Conservation (phyloP, 2,888 invertebrate species). For the Eupithecia dodoneata region DNA sequence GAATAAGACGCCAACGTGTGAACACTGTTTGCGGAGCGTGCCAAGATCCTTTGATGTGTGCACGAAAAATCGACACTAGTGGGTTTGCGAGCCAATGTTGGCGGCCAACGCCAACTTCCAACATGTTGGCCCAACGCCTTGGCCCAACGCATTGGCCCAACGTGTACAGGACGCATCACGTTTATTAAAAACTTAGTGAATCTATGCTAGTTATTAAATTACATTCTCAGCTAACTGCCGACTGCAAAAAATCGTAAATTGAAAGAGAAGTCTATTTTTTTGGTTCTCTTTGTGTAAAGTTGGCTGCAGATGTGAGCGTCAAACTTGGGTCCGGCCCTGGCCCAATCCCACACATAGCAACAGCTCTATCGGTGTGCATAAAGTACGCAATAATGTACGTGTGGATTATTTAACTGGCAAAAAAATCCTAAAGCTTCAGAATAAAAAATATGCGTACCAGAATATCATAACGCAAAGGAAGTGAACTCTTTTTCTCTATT, state of each 20-base stretch:
- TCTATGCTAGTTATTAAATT: neutral
- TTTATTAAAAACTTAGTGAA: too few species aligned
- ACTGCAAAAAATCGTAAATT: neutral
- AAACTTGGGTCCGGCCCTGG: neutral
- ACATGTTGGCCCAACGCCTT: too few species aligned
- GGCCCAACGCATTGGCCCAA: too few species aligned
- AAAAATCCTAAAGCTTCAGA: neutral
- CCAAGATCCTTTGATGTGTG: too few species aligned
- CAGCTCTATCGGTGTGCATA: neutral
- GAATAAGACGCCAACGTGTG: too few species aligned
- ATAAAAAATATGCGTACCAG: conserved; percentile 11
- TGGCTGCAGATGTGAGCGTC: neutral
- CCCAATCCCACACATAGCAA: neutral
- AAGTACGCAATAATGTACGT: neutral
- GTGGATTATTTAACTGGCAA: neutral
- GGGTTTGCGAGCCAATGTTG: too few species aligned
- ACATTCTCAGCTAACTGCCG: neutral
- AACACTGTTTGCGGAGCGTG: too few species aligned
- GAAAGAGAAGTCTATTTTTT: neutral
- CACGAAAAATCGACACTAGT: too few species aligned
- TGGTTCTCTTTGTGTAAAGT: neutral
- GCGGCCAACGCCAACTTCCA: too few species aligned
- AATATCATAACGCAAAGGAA: neutral
- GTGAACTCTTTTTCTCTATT: neutral
- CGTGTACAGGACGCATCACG: too few species aligned